Evolutionary conservation across 2,113 vertebrate species (phyloP).

Genomic region (Oryzias woworae): DNA sequence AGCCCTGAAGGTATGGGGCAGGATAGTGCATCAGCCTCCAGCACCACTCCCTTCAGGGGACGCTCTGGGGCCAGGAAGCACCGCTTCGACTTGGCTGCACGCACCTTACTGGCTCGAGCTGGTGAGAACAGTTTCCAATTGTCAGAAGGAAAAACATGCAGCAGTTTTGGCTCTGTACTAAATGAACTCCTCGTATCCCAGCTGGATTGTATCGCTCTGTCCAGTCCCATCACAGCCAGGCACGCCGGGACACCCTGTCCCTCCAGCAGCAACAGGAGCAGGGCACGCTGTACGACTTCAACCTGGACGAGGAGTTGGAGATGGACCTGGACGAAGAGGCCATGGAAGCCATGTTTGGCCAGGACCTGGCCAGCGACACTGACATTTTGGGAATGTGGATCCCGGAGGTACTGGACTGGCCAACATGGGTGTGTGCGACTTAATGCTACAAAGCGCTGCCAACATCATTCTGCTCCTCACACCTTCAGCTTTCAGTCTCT

Average conservation of each 20-base stretch:
- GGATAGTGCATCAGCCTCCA: constrained; percentile 85
- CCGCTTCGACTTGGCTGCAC: constrained; percentile 93
- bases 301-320: constrained; percentile 96
- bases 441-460: constrained; percentile 58
- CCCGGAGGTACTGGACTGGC: constrained; percentile 99
- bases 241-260: constrained; percentile 86
- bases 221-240: constrained; percentile 94
- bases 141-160: not conserved
- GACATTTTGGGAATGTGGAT: constrained; percentile 99
- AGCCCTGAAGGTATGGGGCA: constrained; percentile 92
- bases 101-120: constrained; percentile 91
- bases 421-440: constrained; percentile 99
- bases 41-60: constrained; percentile 79
- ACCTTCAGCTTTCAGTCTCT: constrained; percentile 19
- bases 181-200: constrained; percentile 32
- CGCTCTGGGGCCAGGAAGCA: constrained; percentile 89
- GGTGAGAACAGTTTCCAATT: constrained; percentile 73
- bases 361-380: constrained; percentile 92
- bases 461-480: constrained; percentile 6
- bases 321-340: constrained; percentile 98
- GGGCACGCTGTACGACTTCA: constrained; percentile 92
- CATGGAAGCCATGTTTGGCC: constrained; percentile 99
- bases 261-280: constrained; percentile 87
- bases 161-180: not conserved
- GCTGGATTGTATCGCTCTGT: constrained; percentile 96